A percentile compares a stretch with the other conserved stretches of the same genome.
These are phyloP conservation scores for Alexandromys fortis DNA, from an alignment of 2,113 vertebrate genomes.

Conservation along the genomic window DNA sequence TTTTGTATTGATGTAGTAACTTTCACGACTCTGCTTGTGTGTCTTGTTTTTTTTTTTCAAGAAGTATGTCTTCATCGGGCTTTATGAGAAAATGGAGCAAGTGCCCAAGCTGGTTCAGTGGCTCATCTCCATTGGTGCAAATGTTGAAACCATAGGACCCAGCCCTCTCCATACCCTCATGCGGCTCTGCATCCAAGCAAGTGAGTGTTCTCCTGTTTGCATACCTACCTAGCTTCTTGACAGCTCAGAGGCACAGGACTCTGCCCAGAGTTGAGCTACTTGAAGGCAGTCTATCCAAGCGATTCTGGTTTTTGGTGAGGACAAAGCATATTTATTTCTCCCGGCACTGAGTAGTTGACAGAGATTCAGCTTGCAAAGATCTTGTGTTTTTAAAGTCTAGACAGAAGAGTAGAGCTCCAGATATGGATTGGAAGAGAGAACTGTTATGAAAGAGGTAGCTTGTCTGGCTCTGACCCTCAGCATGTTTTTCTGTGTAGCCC, in stretches of 20 bases:
- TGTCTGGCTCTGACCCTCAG: background rate
- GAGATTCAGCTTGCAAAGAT: background rate
- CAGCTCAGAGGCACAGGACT: background rate
- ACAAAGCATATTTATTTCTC: background rate
- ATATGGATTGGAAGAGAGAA: background rate
- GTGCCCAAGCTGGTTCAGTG: slow-evolving; percentile 84
- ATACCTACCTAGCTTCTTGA: background rate
- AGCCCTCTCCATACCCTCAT: slow-evolving; percentile 86
- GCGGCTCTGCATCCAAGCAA: slow-evolving; percentile 86
- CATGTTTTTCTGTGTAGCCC: background rate
- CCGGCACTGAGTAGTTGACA: background rate
- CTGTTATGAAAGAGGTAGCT: background rate
- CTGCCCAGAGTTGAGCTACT: background rate
- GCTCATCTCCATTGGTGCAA: slow-evolving; percentile 85
- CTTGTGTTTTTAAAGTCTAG: slow-evolving; percentile 12
- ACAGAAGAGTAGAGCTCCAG: background rate
- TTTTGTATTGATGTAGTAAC: background rate
- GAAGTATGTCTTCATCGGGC: slow-evolving; percentile 78
- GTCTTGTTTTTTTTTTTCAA: slow-evolving; percentile 55
- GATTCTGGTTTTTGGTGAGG: background rate
- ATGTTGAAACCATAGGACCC: slow-evolving; percentile 83
- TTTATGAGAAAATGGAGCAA: slow-evolving; percentile 78
- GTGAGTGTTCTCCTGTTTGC: slow-evolving; percentile 77
- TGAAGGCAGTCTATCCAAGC: background rate
- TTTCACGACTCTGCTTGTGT: background rate